phyloP scores from a whole-genome alignment of 35 echinoderm and acorn worm genomes.

The Chiridota heheva region DNA sequence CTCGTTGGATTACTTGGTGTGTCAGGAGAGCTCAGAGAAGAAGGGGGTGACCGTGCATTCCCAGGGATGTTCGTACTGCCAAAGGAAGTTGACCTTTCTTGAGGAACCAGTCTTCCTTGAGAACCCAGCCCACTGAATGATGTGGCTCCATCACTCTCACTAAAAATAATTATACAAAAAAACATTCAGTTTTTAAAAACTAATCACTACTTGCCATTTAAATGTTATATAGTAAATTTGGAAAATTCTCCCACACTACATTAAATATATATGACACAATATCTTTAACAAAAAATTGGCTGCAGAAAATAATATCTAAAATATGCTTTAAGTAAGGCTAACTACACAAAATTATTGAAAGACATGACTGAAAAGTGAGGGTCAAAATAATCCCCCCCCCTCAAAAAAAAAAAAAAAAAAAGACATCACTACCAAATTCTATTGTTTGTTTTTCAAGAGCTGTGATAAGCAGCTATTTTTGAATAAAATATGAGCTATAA shows the following conservation, averaged over 20 bases:
- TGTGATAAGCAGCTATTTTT: too few relatives aligned
- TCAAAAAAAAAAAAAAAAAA: too few relatives aligned
- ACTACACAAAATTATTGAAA: too few relatives aligned
- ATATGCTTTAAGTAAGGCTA: too few relatives aligned
- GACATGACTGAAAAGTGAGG: too few relatives aligned
- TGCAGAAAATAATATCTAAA: too few relatives aligned
- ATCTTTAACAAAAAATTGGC: too few relatives aligned
- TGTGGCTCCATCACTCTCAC: conserved; percentile 43
- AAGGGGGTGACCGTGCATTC: conserved; percentile 32
- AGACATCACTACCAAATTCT: too few relatives aligned
- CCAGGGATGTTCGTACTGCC: not conserved
- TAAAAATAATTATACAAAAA: conserved; percentile 11
- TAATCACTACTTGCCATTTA: not conserved
- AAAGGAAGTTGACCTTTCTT: not conserved
- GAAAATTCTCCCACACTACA: not conserved
- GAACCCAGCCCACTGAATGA: not conserved
- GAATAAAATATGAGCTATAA: too few relatives aligned
- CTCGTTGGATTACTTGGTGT: conserved; percentile 18
- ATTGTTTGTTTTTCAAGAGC: too few relatives aligned
- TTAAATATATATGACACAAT: not conserved
- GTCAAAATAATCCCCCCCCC: too few relatives aligned
- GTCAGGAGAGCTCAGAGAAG: conserved; percentile 28
- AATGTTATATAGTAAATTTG: not conserved
- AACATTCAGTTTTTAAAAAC: not conserved
- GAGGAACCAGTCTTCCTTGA: not conserved